A percentile compares a stretch with the other conserved stretches of the same genome.
These are phyloP conservation scores for Stigmatopora argus DNA, from an alignment of 2,113 vertebrate genomes.

Conservation along the genomic window DNA sequence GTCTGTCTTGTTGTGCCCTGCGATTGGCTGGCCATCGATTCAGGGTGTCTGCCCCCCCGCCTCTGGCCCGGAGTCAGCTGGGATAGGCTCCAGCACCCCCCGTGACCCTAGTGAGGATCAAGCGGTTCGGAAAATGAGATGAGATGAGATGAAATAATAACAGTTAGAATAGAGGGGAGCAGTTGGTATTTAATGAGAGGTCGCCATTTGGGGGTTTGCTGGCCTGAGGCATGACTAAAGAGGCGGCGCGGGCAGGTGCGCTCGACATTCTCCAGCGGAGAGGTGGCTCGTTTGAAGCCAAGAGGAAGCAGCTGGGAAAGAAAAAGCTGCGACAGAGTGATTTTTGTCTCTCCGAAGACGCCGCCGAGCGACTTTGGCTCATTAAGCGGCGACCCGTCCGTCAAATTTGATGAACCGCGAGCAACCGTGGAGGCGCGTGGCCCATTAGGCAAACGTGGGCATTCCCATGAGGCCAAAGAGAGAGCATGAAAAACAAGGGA, in stretches of 20 bases:
- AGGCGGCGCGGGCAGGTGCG: slow-evolving; percentile 22
- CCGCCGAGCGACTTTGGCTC: slow-evolving; percentile 7
- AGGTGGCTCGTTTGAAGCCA: slow-evolving; percentile 12
- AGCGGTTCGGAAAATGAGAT: too few species aligned
- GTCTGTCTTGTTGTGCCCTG: too few species aligned
- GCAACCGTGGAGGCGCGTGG: neutral
- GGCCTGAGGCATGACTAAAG: slow-evolving; percentile 7
- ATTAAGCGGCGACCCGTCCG: neutral
- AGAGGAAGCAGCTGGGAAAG: slow-evolving; percentile 43
- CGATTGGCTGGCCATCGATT: too few species aligned
- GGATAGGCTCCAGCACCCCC: too few species aligned
- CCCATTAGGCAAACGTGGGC: neutral
- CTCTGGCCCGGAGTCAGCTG: too few species aligned
- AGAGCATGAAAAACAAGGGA: neutral
- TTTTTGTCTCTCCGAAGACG: slow-evolving; percentile 1
- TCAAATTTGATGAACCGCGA: neutral
- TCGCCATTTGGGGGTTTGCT: neutral
- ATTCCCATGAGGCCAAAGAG: neutral
- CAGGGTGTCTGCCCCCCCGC: too few species aligned
- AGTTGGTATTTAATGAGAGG: neutral
- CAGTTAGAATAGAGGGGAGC: neutral
- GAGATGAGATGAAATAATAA: neutral
- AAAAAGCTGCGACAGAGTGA: slow-evolving; percentile 27
- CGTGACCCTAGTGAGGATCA: too few species aligned
- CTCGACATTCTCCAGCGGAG: slow-evolving; percentile 23